Base-by-base conservation (phyloP, 2,113 vertebrate species). In the Benitochromis conjunctus region DNA sequence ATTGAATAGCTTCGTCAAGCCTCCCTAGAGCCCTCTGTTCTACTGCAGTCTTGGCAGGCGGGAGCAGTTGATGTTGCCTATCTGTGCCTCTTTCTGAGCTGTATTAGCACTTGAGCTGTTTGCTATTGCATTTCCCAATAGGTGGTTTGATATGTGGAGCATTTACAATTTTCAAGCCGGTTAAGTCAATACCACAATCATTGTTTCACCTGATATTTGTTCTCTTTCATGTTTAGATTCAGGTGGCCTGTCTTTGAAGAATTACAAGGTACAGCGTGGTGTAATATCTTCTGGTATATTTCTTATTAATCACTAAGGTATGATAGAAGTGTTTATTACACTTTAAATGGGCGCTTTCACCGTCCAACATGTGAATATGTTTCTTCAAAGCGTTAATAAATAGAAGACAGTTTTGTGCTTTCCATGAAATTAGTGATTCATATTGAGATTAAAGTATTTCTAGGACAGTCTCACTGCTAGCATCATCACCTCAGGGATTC, bases 1-100 rank as follows among this genome's bases (percentile, higher is more conserved):
- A 92, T 91, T 92, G 90, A 92, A 91, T 82, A 69, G 88, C 89
- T 64, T 86, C 82, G 57, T 86, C 86, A 83, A 80, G 88, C 51
- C 78, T 95, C 91, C 89, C 92, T 87, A 38, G 93, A 91, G 92
- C 80, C 79, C 31, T 56, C 77, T 56, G 51, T 85, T 86, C 81
- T 7, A 13, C 55, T 62, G 91, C 92, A 64, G 86, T 71, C 91
- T 86, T 88, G 91, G 93, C 84, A 80, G 87, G 79, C 58, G 64
- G 60, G 31, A 26, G 66, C 58, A 12, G 58, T 69, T 69, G 86
- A 79, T 5, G 53, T 64, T 69, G 83, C 79, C 89, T 34, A 43
- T 87, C 74, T 87, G 57, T 78, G 77, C 58, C 64, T 86, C 46
- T 78, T 43, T 74, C 82, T 87, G 34, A 31, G n/a, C 58, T 19